Conservation (phyloP, 2,888 invertebrate species). For the Spisula subtruncata region DNA sequence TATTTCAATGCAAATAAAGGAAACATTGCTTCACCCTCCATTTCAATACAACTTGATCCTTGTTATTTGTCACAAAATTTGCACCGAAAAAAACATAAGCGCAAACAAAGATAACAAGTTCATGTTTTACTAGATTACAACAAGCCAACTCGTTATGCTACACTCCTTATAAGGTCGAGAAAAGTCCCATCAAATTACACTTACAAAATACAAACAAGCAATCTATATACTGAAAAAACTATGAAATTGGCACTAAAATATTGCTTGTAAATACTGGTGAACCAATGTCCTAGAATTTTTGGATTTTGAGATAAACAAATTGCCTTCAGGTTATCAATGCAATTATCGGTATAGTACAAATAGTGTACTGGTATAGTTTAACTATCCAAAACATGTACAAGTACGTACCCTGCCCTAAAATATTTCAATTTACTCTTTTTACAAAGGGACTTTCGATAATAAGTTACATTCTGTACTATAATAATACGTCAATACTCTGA, state of each 20-base stretch:
- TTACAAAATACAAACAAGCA: neutral
- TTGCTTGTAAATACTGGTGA: neutral
- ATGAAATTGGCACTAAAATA: conserved; percentile 9
- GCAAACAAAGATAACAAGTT: conserved; percentile 18
- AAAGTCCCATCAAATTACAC: conserved; percentile 16
- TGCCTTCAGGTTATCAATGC: neutral
- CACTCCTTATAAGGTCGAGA: neutral
- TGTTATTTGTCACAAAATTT: neutral
- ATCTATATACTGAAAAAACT: conserved; percentile 1
- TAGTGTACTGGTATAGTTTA: neutral
- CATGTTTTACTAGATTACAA: conserved; percentile 5
- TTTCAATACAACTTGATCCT: conserved; percentile 24
- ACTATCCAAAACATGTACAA: neutral
- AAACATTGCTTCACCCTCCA: neutral
- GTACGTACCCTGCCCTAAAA: too few species aligned
- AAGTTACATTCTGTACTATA: too few species aligned
- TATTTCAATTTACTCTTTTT: too few species aligned
- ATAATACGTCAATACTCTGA: too few species aligned
- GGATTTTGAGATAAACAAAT: neutral
- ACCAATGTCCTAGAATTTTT: neutral
- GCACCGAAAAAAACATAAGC: neutral
- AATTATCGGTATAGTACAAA: neutral
- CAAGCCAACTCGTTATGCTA: neutral
- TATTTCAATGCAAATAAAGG: neutral
- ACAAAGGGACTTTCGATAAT: too few species aligned